Evolutionary conservation across 2,888 invertebrate species (phyloP), one percentile per base, ranked within the genome.

Genomic region (Lepidochitona cinerea): DNA sequence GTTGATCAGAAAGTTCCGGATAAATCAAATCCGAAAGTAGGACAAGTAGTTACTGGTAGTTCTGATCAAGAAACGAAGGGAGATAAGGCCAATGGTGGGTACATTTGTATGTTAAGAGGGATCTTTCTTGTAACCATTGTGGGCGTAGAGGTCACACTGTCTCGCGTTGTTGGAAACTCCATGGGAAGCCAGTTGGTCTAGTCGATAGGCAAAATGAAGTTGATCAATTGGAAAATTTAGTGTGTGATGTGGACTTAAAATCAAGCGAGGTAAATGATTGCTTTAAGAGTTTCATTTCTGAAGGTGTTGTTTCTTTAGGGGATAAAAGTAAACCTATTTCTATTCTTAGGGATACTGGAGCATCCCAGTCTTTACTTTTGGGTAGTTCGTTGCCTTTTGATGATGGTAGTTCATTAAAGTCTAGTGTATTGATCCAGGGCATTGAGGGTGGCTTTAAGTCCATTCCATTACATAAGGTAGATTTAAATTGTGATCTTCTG

Each of bases 321-420:
- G 3, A 12, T 14, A 29, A 4, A 6, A 26, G 18, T 14, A 32
- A 14, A 12, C 67, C 67, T 67, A 37, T 33, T 67, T n/a, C n/a
- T 67, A 67, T 67, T n/a, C 37, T 67, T 33, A 23, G 67, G 23
- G 67, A 67, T 67, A 67, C 67, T 26, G 67, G 67, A 37, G 35
- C 67, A 3, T 32, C 32, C n/a, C 67, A 67, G 37, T 67, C 67
- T 26, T 18, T 67, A 18, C 3, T 67, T 33, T n/a, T n/a, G n/a
- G n/a, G n/a, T n/a, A n/a, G n/a, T n/a, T n/a, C n/a, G n/a, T n/a
- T 23, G 23, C 49, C 3, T 49, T 49, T 23, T 49, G 49, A 49
- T 49, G 23, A 49, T 18, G 49, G n/a, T 33, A 14, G n/a, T n/a
- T n/a, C n/a, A n/a, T n/a, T n/a, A n/a, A n/a, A n/a, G n/a, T n/a